These are phyloP conservation scores for Actinostola sp. DNA, from an alignment of 92 coral and sea anemone species.

Conservation along the genomic window DNA sequence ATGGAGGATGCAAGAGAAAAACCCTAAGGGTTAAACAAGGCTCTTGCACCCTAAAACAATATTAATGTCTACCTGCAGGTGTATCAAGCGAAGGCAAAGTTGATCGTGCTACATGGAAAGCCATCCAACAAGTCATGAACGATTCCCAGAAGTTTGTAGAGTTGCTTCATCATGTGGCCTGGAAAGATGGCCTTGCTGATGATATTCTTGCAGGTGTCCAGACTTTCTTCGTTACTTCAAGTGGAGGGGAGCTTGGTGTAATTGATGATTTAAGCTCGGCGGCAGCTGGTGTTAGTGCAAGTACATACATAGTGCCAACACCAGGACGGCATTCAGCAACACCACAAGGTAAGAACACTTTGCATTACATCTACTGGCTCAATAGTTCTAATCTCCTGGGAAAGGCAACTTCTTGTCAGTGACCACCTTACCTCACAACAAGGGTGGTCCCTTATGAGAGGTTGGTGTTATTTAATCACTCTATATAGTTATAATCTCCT, in stretches of 20 bases:
- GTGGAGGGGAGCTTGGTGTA: slow-evolving; percentile 82
- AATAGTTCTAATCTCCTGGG: no score
- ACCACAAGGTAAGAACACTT: slow-evolving; percentile 52
- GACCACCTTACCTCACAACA: no score
- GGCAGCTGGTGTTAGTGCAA: slow-evolving; percentile 89
- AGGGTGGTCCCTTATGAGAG: no score
- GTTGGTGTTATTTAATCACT: no score
- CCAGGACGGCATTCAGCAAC: slow-evolving; percentile 43
- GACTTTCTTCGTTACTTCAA: slow-evolving; percentile 85
- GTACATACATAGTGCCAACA: slow-evolving; percentile 55
- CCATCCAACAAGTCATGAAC: slow-evolving; percentile 92
- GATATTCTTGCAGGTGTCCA: slow-evolving; percentile 83
- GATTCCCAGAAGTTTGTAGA: slow-evolving; percentile 96
- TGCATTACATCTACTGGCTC: no score
- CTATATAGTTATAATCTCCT: no score
- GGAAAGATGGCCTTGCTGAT: slow-evolving; percentile 84
- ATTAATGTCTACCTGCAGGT: slow-evolving; percentile 42
- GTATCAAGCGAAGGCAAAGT: slow-evolving; percentile 87
- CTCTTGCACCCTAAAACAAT: no score
- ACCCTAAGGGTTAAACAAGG: no score
- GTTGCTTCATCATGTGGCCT: slow-evolving; percentile 61
- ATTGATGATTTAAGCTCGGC: slow-evolving; percentile 76
- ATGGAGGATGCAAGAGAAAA: no score
- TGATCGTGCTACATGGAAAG: slow-evolving; percentile 94
- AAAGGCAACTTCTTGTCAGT: no score